Conservation (phyloP, 1,140 invertebrate species). For the Dendrolimus punctatus region DNA sequence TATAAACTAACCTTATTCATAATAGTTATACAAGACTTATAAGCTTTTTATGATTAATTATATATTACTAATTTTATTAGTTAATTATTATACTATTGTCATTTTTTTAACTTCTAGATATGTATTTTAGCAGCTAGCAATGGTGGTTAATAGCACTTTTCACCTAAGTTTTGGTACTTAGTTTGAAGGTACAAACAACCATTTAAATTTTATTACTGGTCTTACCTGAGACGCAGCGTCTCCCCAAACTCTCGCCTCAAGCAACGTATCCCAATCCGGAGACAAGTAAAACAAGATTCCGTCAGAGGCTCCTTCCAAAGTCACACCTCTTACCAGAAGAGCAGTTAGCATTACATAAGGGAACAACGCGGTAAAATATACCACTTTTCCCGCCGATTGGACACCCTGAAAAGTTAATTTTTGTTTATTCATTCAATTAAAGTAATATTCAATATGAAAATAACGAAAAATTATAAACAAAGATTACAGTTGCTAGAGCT, state of each 20-base stretch:
- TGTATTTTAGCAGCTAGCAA: no score
- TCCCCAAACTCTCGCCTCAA: conserved; percentile 74
- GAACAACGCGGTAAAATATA: conserved; percentile 83
- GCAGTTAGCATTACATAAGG: conserved; percentile 84
- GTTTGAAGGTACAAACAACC: not conserved
- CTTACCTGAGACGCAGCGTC: conserved; percentile 74
- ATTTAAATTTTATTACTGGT: conserved; percentile 2
- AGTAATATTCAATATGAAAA: no score
- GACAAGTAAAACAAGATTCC: conserved; percentile 85
- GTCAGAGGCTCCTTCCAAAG: conserved; percentile 79
- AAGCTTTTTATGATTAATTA: no score
- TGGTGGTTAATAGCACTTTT: no score
- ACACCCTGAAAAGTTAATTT: conserved; percentile 71
- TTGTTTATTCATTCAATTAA: not conserved
- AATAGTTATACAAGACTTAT: no score
- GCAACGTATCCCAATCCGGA: conserved; percentile 81
- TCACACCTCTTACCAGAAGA: conserved; percentile 78
- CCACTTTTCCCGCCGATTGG: conserved; percentile 86
- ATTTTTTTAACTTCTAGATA: no score
- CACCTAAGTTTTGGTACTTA: no score
- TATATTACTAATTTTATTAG: no score
- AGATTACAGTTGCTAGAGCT: no score
- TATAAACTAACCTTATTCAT: no score
- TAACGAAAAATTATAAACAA: no score
- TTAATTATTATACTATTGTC: no score